Conservation (phyloP, 2,888 invertebrate genomes). For the Mayetiola destructor region DNA sequence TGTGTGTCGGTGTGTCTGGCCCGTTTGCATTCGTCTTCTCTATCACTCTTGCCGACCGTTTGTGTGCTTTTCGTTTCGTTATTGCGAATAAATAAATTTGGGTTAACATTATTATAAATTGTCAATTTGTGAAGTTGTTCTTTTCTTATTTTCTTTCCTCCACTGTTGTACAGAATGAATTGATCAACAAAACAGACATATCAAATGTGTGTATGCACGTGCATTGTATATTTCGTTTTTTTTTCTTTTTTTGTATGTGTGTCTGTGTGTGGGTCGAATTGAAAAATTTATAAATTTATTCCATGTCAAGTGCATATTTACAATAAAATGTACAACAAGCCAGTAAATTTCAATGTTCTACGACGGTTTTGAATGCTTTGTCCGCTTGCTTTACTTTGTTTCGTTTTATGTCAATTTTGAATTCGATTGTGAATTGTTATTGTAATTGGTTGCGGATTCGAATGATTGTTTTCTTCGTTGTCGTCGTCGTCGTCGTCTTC, state of each 20-base stretch:
- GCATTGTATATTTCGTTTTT: too few species aligned
- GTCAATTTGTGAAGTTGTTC: conserved; percentile 9
- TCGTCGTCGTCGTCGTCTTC: not conserved
- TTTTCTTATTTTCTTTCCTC: not conserved
- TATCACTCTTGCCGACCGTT: too few species aligned
- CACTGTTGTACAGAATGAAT: too few species aligned
- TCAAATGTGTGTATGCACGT: too few species aligned
- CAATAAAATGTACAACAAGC: conserved; percentile 12
- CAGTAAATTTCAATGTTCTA: conserved; percentile 9
- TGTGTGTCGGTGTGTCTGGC: too few species aligned
- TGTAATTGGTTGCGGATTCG: not conserved
- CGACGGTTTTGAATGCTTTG: not conserved
- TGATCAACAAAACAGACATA: too few species aligned
- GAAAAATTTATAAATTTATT: conserved; percentile 13
- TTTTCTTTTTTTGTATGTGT: not conserved
- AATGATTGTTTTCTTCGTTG: not conserved
- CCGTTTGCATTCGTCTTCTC: too few species aligned
- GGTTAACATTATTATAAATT: conserved; percentile 13
- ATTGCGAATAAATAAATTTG: conserved; percentile 9
- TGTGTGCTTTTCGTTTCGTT: conserved; percentile 10
- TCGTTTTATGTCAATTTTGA: too few species aligned
- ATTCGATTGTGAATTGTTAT: too few species aligned
- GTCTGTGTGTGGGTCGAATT: conserved; percentile 7
- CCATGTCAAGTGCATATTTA: conserved; percentile 13
- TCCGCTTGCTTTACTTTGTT: not conserved